Conservation (phyloP, 2,888 invertebrate genomes). For the Pedicia rivosa region DNA sequence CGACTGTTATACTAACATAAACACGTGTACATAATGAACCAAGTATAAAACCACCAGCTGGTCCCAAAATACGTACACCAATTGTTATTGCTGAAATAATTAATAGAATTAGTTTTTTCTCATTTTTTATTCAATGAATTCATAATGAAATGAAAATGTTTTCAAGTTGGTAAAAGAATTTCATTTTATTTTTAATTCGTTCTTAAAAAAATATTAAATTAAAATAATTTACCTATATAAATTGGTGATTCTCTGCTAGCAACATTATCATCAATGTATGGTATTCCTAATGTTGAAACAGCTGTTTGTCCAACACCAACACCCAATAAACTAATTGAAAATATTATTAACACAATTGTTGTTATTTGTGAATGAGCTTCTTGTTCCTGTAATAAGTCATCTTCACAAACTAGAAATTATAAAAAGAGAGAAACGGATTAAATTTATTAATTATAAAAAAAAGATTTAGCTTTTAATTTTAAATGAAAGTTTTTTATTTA, state of each 20-base stretch:
- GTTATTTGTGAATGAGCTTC: constrained; percentile 59
- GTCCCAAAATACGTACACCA: constrained; percentile 79
- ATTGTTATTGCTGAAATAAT: constrained; percentile 63
- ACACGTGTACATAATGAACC: constrained; percentile 78
- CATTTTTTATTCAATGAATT: no score
- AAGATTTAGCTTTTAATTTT: no score
- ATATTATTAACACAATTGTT: constrained; percentile 68
- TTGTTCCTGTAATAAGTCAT: constrained; percentile 43
- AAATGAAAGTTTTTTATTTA: no score
- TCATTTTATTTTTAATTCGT: background rate
- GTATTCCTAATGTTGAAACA: constrained; percentile 81
- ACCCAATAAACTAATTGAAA: constrained; percentile 73
- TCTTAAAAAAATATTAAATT: background rate
- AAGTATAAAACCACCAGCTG: constrained; percentile 77
- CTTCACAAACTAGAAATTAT: constrained; percentile 45
- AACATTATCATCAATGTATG: constrained; percentile 88
- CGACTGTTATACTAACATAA: constrained; percentile 59
- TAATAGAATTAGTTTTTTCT: background rate
- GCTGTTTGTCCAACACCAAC: constrained; percentile 89
- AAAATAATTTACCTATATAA: constrained; percentile 59
- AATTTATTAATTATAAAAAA: no score
- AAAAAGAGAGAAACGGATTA: no score
- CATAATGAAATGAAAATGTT: background rate
- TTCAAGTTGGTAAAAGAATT: background rate
- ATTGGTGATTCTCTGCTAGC: constrained; percentile 81